Evolutionary conservation across 2,797 vertebrate species (phyloP).

Genomic region (Periophthalmus magnuspinnatus): DNA sequence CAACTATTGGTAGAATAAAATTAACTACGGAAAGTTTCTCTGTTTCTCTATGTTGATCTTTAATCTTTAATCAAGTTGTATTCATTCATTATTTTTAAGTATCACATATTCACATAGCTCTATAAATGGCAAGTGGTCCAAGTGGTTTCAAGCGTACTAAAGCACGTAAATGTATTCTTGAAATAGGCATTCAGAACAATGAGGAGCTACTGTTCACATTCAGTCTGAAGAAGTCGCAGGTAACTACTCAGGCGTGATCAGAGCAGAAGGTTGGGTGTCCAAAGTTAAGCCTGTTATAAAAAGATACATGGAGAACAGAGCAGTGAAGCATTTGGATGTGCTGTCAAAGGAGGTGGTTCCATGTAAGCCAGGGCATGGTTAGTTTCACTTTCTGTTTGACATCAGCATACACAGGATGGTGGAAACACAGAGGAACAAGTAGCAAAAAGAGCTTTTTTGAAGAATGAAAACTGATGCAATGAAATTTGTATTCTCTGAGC

Average conservation of each 20-base stretch:
- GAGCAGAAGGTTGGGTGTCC: not conserved
- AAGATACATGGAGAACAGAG: slow-evolving; percentile 24
- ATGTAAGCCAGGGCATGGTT: slow-evolving; percentile 63
- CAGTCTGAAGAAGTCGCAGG: slow-evolving; percentile 44
- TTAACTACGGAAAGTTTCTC: no score
- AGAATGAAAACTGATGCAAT: slow-evolving; percentile 1
- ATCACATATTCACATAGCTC: no score
- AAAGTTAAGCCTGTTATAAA: slow-evolving; percentile 12
- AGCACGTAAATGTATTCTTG: not conserved
- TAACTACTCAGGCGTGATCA: slow-evolving; percentile 53
- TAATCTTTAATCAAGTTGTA: no score
- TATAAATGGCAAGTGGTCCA: not conserved
- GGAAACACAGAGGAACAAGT: not conserved
- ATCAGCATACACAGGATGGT: slow-evolving; percentile 13
- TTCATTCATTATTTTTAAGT: no score
- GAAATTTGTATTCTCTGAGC: not conserved
- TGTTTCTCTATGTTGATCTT: no score
- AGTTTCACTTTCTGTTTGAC: slow-evolving; percentile 53
- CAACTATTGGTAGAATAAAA: slow-evolving; percentile 4
- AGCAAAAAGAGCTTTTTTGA: not conserved
- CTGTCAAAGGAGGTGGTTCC: slow-evolving; percentile 14
- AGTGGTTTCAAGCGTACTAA: not conserved
- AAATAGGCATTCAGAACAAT: slow-evolving; percentile 31
- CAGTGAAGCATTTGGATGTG: slow-evolving; percentile 20
- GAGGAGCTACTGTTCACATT: slow-evolving; percentile 53